Evolutionary conservation across 1,140 invertebrate genomes (phyloP), one percentile per base, ranked within the genome.

Genomic region (Lepeophtheirus salmonis): DNA sequence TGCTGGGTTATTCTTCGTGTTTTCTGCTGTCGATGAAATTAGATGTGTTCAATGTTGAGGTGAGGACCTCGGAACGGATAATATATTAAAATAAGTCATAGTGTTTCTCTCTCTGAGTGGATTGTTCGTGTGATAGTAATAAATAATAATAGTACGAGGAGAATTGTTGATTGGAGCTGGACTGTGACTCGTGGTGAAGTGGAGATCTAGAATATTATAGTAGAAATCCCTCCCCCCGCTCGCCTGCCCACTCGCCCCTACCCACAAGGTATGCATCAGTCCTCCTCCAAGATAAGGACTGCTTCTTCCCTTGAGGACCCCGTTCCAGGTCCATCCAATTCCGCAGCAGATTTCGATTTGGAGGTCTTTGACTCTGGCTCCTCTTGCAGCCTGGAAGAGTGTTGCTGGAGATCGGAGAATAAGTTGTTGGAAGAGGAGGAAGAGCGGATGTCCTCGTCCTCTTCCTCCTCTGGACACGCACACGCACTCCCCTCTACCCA

Each of bases 351-450:
- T 16, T 61, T 61, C 25, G 59, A 61, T 50, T 48, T 61, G 1
- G 59, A 61, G 24, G 59, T 61, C 23, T 61, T 61, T 50, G 59
- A 61, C 21, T 54, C 30, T 53, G 59, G 59, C 3, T 61, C 59
- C 10, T 61, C 59, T 13, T 61, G 59, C 50, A 50, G 41, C 16
- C 20, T 56, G 4, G 59, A 61, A 20, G 59, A 61, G 21, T 61
- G 59, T 23, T 57, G 30, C 30, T 55, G 53, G 53, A 24, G 16
- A 18, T 10, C 14, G 12, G 50, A 52, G 14, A 12, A 16, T 4
- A 52, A 52, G 20, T 10, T 52, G 6, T n/a, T 52, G 20, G 30
- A 41, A n/a, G 30, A 41, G 30, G 30, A 41, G 30, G 30, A 41
- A 41, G 30, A 41, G 30, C 6, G n/a, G 30, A n/a, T 10, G 30